These are phyloP conservation scores for Muraenolepis orangiensis DNA, from an alignment of 2,797 vertebrate genomes.

Conservation along the genomic window DNA sequence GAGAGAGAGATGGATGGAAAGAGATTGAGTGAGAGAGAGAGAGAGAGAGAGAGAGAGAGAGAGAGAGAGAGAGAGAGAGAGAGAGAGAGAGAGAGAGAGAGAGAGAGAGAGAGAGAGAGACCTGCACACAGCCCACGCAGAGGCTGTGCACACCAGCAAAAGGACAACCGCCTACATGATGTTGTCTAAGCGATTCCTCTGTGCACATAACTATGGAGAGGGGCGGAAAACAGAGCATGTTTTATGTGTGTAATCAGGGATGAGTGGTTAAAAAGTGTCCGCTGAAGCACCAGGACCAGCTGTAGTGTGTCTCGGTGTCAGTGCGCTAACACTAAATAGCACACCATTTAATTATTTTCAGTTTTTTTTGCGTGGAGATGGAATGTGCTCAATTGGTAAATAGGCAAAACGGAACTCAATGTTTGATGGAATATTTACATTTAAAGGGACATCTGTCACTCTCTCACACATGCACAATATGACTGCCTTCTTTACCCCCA, in stretches of 20 bases:
- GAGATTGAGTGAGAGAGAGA: neutral
- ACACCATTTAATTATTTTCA: neutral
- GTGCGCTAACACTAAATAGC: neutral
- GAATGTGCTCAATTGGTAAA: neutral
- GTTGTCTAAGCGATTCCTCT: conserved; percentile 70
- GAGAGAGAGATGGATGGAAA: neutral
- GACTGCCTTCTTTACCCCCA: neutral
- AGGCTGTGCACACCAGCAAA: conserved; percentile 68
- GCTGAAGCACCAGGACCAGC: conserved; percentile 18
- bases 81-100: neutral
- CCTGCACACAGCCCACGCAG: conserved; percentile 67
- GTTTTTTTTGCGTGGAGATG: neutral
- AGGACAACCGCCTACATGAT: conserved; percentile 73
- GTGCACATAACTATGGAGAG: conserved; percentile 65
- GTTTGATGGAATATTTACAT: neutral
- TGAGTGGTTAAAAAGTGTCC: conserved; percentile 52
- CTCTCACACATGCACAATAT: neutral
- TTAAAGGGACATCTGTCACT: neutral
- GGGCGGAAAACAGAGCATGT: conserved; percentile 57
- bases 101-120: neutral
- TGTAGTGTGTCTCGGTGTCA: neutral
- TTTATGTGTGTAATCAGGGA: conserved; percentile 52
- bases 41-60: neutral
- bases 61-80: neutral
- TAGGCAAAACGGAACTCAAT: neutral